Base-by-base conservation (phyloP, 2,888 invertebrate genomes). In the Ditula angustiorana region DNA sequence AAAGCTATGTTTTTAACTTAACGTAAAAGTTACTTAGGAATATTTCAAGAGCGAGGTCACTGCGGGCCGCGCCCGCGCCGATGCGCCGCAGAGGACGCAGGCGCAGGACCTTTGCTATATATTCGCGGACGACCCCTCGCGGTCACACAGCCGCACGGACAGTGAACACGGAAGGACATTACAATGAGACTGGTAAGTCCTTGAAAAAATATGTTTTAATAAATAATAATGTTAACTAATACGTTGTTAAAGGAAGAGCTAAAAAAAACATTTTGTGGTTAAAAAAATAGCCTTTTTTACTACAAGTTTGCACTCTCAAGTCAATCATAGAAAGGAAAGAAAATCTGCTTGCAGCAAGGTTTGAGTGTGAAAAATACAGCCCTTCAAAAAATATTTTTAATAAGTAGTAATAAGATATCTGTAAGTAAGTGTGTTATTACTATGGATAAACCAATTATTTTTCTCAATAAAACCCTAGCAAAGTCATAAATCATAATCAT, bases 101-200 rank as follows among this genome's bases (percentile, higher is more conserved):
- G 78, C 87, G 83, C 85, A 90, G 89, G 89, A 89, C 78, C 78
- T 78, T 84, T 71, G 82, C 82, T 90, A 90, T 90, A 92, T 90
- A 86, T 84, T 83, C 82, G 74, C 74, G 26, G 70, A 74, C 82
- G 85, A 84, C 82, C 82, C 83, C 83, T 78, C 76, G 71, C 74
- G 76, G 81, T 70, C 83, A 86, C 92, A 92, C 90, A 91, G 77
- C 80, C 81, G 79, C 79, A 79, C 82, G 74, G 76, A 82, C 75
- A 82, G 81, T 82, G 79, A 79, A 74, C 77, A 77, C 78, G 86
- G 87, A 89, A 92, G 90, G 91, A 92, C 88, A 84, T 74, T 75
- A 83, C 83, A 71, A 92, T 92, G 92, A 92, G 84, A 81, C 84
- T 89, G 92, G 92, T 92, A 87, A 92, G 92, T 91, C 90, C 92